Evolutionary conservation across 2,888 invertebrate genomes (phyloP).

Genomic region (Adelphocoris suturalis): DNA sequence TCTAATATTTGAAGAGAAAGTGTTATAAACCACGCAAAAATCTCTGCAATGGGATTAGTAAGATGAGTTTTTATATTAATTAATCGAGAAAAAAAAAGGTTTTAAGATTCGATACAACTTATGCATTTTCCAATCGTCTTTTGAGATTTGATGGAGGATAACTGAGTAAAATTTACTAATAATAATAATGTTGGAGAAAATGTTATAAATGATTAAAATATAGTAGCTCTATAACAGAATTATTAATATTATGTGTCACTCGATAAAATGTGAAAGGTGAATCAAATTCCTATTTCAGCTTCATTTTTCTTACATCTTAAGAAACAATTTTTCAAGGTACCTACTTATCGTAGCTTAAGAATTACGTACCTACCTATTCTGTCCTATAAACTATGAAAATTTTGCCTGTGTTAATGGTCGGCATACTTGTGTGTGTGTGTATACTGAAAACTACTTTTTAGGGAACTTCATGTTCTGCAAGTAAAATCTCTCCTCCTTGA

Average conservation of each 20-base stretch:
- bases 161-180: neutral
- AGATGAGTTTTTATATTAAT: slow-evolving; percentile 24
- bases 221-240: neutral
- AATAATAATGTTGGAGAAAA: neutral
- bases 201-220: slow-evolving; percentile 14
- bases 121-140: slow-evolving; percentile 31
- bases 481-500: neutral
- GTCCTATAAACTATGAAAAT: neutral
- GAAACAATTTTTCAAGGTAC: neutral
- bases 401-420: neutral
- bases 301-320: neutral
- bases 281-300: neutral
- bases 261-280: neutral
- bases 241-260: slow-evolving; percentile 22
- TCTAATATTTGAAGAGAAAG: neutral
- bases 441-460: too few species aligned
- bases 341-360: too few species aligned
- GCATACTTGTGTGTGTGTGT: too few species aligned
- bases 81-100: slow-evolving; percentile 1
- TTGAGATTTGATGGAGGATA: slow-evolving; percentile 31
- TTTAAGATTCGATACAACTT: slow-evolving; percentile 14
- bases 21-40: slow-evolving; percentile 21
- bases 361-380: neutral
- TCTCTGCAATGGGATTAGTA: slow-evolving; percentile 70
- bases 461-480: too few species aligned